Base-by-base conservation (phyloP, 2,113 vertebrate species). In the Sander lucioperca region DNA sequence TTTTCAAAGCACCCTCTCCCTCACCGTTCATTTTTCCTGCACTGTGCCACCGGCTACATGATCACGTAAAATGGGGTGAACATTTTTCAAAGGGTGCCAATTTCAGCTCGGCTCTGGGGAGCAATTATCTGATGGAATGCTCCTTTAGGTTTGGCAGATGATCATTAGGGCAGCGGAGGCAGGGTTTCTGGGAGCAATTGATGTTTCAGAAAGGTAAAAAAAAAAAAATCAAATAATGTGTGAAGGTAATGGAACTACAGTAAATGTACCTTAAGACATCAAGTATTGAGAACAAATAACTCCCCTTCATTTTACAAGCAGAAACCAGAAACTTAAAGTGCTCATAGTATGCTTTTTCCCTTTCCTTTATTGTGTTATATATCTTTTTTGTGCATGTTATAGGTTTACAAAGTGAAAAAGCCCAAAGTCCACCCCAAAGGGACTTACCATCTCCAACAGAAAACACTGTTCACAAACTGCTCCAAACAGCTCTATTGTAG, bases 1-100 rank as follows among this genome's bases (percentile, higher is more conserved):
- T 12, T 75, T 80, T 45, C 58, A 70, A 65, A 75, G 67, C 47
- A 15, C 68, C 19, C 25, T 59, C 73, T 50, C 21, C 39, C 16
- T 57, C 14, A 43, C 25, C 12, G 15, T 36, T 80, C 33, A 71
- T 72, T 76, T 75, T 25, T 11, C 73, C 36, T n/a, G 21, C 66
- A 10, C 56, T 1, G 5, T 12, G 83, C 58, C 58, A 84, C 23
- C 12, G 2, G 43, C 53, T 21, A 43, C 56, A 57, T 61, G 19
- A 85, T 81, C 54, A 72, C 76, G 25, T 43, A 72, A 67, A 80
- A 77, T 53, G 27, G 15, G 66, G n/a, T 36, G 50, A 57, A 50
- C 25, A 25, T 33, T 36, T 82, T 79, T 63, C 11, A 6, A 51
- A 39, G 12, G n/a, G 15, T 62, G 58, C 8, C 25, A 51, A 72